A percentile compares a stretch with the other conserved stretches of the same genome.
Conservation (phyloP, 2,113 vertebrate genomes). For the Limnothrissa miodon region DNA sequence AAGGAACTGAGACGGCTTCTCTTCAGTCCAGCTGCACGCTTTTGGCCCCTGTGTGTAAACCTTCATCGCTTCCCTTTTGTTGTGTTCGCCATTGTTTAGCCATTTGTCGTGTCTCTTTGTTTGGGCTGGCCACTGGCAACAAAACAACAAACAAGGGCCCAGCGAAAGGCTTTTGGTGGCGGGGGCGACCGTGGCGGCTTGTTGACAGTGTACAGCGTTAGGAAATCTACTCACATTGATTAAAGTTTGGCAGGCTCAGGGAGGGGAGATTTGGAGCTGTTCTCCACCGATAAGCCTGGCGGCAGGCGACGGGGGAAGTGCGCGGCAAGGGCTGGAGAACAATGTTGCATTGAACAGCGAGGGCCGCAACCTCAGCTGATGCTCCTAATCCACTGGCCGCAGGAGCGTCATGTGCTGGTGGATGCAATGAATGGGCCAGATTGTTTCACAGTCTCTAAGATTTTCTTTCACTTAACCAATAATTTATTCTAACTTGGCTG, state of each 20-base stretch:
- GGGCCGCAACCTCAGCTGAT: slow-evolving; percentile 65
- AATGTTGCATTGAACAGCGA: slow-evolving; percentile 67
- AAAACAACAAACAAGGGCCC: neutral
- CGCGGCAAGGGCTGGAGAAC: slow-evolving; percentile 62
- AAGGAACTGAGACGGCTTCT: neutral
- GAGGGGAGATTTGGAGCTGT: slow-evolving; percentile 55
- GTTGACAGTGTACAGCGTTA: slow-evolving; percentile 37
- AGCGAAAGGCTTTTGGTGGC: slow-evolving; percentile 41
- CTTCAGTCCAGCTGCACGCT: neutral
- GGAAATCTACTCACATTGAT: slow-evolving; percentile 51
- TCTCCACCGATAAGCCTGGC: slow-evolving; percentile 61
- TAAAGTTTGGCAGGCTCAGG: slow-evolving; percentile 50
- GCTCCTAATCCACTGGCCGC: slow-evolving; percentile 64
- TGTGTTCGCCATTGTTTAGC: neutral
- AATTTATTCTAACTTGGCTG: slow-evolving; percentile 3
- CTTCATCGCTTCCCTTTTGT: neutral
- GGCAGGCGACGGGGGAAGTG: slow-evolving; percentile 55
- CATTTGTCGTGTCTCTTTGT: slow-evolving; percentile 27
- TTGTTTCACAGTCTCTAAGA: slow-evolving; percentile 61
- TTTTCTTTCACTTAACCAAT: slow-evolving; percentile 36
- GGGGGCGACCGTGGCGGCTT: slow-evolving; percentile 15
- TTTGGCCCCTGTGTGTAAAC: neutral
- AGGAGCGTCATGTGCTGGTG: slow-evolving; percentile 64
- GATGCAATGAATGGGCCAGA: slow-evolving; percentile 66
- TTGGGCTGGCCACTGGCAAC: slow-evolving; percentile 29